phyloP scores from a whole-genome alignment of 2,888 invertebrate species.

The Nineta flava region DNA sequence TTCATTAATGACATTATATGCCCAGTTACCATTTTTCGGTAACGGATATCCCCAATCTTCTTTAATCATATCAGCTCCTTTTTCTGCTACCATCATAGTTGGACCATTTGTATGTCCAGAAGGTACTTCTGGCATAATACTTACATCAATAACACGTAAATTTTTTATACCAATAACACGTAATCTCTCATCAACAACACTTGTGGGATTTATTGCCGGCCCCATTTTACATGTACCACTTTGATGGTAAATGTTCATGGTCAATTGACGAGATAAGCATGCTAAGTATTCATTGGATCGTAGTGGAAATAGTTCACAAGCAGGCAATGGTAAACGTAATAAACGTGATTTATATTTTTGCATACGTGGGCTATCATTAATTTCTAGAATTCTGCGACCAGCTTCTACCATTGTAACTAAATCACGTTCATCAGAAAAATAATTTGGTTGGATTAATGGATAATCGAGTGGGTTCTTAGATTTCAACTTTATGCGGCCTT shows the following conservation, averaged over 20 bases:
- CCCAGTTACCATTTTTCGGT: neutral
- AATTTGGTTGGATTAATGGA: slow-evolving; percentile 66
- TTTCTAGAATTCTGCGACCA: slow-evolving; percentile 37
- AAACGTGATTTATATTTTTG: slow-evolving; percentile 36
- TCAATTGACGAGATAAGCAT: slow-evolving; percentile 42
- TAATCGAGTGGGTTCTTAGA: slow-evolving; percentile 56
- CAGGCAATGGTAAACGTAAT: slow-evolving; percentile 39
- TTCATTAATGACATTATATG: neutral
- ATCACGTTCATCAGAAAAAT: slow-evolving; percentile 52
- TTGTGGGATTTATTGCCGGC: slow-evolving; percentile 35
- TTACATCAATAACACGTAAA: slow-evolving; percentile 23
- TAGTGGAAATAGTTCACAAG: slow-evolving; percentile 35
- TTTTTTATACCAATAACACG: slow-evolving; percentile 17
- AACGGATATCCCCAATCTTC: slow-evolving; percentile 14
- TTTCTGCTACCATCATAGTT: slow-evolving; percentile 24
- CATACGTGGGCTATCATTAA: slow-evolving; percentile 41
- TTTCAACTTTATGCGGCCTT: slow-evolving; percentile 49
- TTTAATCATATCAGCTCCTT: slow-evolving; percentile 23
- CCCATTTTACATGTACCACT: slow-evolving; percentile 52
- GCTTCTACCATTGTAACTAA: slow-evolving; percentile 42
- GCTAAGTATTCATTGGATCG: slow-evolving; percentile 46
- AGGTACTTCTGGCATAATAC: slow-evolving; percentile 22
- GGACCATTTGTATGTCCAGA: slow-evolving; percentile 24
- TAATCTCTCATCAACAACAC: slow-evolving; percentile 41
- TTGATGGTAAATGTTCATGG: slow-evolving; percentile 47